phyloP scores from a whole-genome alignment of 1,140 invertebrate species.

The Pseudomyrmex sp. region DNA sequence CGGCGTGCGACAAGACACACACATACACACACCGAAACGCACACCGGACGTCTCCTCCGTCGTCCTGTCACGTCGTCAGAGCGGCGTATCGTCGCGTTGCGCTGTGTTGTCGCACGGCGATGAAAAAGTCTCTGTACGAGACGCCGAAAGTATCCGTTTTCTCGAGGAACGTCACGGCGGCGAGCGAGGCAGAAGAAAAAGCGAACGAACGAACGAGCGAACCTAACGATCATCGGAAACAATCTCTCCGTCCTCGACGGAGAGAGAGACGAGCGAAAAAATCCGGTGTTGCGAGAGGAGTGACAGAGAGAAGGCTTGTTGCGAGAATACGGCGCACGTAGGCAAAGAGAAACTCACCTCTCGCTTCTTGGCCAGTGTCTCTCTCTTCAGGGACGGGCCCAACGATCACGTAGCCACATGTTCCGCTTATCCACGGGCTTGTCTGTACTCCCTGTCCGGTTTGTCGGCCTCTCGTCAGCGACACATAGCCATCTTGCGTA shows the following conservation, averaged over 20 bases:
- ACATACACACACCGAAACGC: background rate
- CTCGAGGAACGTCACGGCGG: background rate
- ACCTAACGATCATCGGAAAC: background rate
- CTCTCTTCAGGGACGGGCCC: constrained; percentile 78
- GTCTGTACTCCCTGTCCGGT: constrained; percentile 68
- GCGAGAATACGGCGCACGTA: constrained; percentile 4
- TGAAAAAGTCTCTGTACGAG: background rate
- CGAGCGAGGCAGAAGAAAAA: background rate
- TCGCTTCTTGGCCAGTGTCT: constrained; percentile 79
- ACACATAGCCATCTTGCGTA: constrained; percentile 80
- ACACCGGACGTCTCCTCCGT: constrained; percentile 12
- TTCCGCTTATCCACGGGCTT: constrained; percentile 74
- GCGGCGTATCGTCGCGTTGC: background rate
- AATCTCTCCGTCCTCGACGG: background rate
- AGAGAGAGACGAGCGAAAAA: constrained; percentile 18
- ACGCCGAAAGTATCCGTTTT: background rate
- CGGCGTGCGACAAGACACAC: background rate
- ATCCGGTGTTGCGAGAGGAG: background rate
- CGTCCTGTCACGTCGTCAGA: constrained; percentile 45
- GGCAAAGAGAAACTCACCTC: constrained; percentile 69
- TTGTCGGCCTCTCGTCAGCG: constrained; percentile 74
- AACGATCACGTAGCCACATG: constrained; percentile 77
- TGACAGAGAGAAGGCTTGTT: background rate
- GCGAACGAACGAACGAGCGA: background rate
- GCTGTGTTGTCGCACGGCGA: too few relatives aligned